Evolutionary conservation across 1,140 invertebrate genomes (phyloP), one percentile per base, ranked within the genome.

Genomic region (Aphaenogaster rudis): DNA sequence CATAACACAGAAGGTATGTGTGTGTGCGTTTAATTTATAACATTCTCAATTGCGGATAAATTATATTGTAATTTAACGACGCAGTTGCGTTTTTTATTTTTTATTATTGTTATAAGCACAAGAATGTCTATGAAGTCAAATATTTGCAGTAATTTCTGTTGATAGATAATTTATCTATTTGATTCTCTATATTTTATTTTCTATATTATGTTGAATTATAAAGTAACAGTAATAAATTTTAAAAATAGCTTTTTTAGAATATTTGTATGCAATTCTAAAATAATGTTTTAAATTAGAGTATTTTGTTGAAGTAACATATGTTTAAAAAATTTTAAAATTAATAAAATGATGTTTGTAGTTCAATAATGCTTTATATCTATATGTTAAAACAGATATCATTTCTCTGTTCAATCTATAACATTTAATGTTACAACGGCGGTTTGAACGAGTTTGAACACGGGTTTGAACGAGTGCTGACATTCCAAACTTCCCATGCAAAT

Each of bases 41-140:
- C 13, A 76, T 74, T 48, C 15, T 61, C 8, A 50, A 76, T 63
- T 42, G 52, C 54, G 28, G 13, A 76, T 84, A 61, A 84, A 81
- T 59, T 57, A 45, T 17, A 72, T 71, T 6, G 21, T 81, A 74
- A 48, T 74, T 84, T 50, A 8, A 66, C 7, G 0, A 45, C 21
- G 33, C 11, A 13, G 64, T 11, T 28, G 8, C 8, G 13, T 61
- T 59, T 72, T 74, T 69, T 0, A 7, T 48, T 48, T 64, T 74
- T 69, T 2, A 61, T 59, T 72, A 59, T 1, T 67, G 15, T 81
- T 57, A 33, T 42, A 57, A 33, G 5, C 2, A 15, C 13, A 28
- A 0, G 9, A 69, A 42, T 17, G 1, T 17, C 4, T 61, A 17
- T 21, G 6, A 33, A 15, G 39, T 28, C 21, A 72, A 45, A 71